These are phyloP conservation scores for Dicrostonyx torquatus DNA, from an alignment of 2,797 vertebrate species.

Conservation along the genomic window DNA sequence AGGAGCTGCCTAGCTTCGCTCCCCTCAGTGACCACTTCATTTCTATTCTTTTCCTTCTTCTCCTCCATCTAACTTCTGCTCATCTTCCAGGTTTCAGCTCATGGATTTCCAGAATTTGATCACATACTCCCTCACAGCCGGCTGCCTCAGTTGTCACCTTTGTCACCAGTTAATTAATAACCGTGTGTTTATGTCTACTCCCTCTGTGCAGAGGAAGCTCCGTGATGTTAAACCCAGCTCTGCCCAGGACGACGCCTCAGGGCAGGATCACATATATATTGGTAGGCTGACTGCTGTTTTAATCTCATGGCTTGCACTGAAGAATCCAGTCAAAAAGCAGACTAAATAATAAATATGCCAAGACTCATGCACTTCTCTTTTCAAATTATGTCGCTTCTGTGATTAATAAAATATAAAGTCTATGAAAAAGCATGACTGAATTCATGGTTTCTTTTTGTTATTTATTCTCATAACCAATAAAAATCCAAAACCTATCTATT, in stretches of 20 bases:
- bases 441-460: slow-evolving; percentile 24
- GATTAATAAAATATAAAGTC: slow-evolving; percentile 70
- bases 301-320: background rate
- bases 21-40: background rate
- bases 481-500: slow-evolving; percentile 19
- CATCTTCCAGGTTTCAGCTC: background rate
- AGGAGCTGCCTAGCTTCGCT: background rate
- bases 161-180: background rate
- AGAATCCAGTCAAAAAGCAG: background rate
- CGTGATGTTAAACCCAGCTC: background rate
- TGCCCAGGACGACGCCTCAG: background rate
- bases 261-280: too few species aligned
- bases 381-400: slow-evolving; percentile 44
- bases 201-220: background rate
- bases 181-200: background rate
- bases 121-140: background rate
- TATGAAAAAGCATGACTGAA: slow-evolving; percentile 48
- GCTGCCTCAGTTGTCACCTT: background rate
- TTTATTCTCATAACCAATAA: slow-evolving; percentile 35
- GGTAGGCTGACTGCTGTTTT: background rate
- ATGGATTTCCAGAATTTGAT: fast-evolving
- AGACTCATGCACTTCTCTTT: slow-evolving; percentile 42
- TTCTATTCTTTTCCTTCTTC: too few species aligned
- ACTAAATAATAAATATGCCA: slow-evolving; percentile 56
- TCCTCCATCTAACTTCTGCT: background rate